Percentiles rank a stretch among this genome's conserved stretches.
Conservation (phyloP, 2,113 vertebrate genomes). For the Ornithorhynchus anatinus region DNA sequence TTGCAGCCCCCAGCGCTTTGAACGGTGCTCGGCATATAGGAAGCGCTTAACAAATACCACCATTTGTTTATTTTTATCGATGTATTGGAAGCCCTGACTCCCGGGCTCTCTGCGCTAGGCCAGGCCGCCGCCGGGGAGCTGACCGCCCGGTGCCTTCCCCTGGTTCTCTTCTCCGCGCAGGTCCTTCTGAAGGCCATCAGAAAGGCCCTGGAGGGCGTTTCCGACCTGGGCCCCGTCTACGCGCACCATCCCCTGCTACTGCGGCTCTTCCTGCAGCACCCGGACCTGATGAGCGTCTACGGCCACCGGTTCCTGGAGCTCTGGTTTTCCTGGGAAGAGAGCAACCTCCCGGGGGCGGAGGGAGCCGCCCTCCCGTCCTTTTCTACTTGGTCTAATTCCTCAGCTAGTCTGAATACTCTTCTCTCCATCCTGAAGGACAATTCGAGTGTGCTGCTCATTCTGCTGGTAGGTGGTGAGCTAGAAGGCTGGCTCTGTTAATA, state of each 20-base stretch:
- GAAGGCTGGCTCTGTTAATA: too few relatives aligned
- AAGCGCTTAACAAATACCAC: too few relatives aligned
- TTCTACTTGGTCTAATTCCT: not conserved
- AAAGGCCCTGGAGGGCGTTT: conserved; percentile 71
- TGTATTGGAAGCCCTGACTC: too few relatives aligned
- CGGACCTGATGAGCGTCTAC: conserved; percentile 81
- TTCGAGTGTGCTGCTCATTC: conserved; percentile 75
- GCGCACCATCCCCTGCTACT: conserved; percentile 82
- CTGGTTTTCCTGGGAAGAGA: conserved; percentile 79
- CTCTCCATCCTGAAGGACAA: conserved; percentile 77
- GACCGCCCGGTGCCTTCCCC: not conserved
- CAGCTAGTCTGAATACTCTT: conserved; percentile 55
- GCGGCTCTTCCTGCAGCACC: conserved; percentile 82
- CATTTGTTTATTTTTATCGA: too few relatives aligned
- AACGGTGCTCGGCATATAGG: too few relatives aligned
- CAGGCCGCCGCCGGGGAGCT: too few relatives aligned
- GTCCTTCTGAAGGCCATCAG: conserved; percentile 73
- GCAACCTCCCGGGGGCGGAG: conserved; percentile 26
- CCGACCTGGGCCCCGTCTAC: conserved; percentile 77
- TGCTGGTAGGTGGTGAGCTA: conserved; percentile 87
- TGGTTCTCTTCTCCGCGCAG: conserved; percentile 58
- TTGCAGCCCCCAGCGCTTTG: too few relatives aligned
- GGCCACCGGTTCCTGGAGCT: conserved; percentile 77
- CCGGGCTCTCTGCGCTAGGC: too few relatives aligned
- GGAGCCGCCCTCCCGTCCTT: conserved; percentile 4